Conservation (phyloP, 2,888 invertebrate species). For the Megaustenia siamemsis region DNA sequence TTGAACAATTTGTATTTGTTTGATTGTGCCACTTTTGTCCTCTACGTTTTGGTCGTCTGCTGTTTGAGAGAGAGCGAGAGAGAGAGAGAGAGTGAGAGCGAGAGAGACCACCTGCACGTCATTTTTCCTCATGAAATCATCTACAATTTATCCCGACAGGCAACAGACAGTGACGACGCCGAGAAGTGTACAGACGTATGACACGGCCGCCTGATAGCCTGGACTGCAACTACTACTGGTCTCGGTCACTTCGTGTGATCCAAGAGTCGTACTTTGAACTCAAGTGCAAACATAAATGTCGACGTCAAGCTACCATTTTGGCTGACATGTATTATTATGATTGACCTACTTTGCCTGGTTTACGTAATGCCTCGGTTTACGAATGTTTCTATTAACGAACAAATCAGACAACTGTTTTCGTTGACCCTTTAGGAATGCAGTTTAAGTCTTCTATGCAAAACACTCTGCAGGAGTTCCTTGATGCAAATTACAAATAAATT, state of each 20-base stretch:
- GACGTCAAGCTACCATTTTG: background rate
- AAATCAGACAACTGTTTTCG: background rate
- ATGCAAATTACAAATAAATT: conserved; percentile 4
- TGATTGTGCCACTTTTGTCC: too few species aligned
- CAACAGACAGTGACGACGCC: conserved; percentile 11
- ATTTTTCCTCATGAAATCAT: too few species aligned
- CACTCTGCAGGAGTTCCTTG: background rate
- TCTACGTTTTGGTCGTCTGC: too few species aligned
- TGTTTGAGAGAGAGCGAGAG: too few species aligned
- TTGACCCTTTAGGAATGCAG: background rate
- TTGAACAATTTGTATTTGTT: too few species aligned
- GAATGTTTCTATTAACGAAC: background rate
- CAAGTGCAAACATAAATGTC: background rate
- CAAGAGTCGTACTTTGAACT: background rate
- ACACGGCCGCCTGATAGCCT: background rate
- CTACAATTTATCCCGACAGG: background rate
- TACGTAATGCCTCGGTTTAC: background rate
- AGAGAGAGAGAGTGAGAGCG: too few species aligned
- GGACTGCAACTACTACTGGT: background rate
- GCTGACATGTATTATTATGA: background rate
- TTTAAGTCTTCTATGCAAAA: conserved; percentile 22
- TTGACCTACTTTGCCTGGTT: background rate
- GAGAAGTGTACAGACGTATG: conserved; percentile 49
- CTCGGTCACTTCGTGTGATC: conserved; percentile 7
- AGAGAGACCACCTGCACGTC: too few species aligned